These are phyloP conservation scores for Cololabis saira DNA, from an alignment of 2,113 vertebrate species.

Conservation along the genomic window DNA sequence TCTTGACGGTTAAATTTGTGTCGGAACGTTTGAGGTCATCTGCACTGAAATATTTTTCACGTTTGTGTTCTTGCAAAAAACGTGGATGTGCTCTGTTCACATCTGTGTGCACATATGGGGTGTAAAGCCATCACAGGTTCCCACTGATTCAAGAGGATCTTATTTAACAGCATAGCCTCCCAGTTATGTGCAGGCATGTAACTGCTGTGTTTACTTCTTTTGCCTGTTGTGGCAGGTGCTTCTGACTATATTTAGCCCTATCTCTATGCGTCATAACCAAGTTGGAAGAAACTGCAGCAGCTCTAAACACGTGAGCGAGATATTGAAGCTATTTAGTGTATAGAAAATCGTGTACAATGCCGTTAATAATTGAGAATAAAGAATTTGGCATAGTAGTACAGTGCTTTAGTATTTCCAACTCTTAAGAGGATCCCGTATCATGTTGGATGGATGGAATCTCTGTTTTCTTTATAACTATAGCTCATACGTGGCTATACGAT, in stretches of 20 bases:
- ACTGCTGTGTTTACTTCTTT: conserved; percentile 60
- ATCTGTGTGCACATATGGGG: conserved; percentile 11
- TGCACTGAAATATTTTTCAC: too few relatives aligned
- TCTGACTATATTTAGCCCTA: conserved; percentile 79
- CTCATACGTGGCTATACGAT: not conserved
- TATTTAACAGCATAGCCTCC: conserved; percentile 12
- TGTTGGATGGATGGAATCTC: not conserved
- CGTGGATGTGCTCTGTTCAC: not conserved
- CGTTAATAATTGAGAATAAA: conserved; percentile 24
- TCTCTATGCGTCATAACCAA: conserved; percentile 76
- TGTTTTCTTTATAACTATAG: too few relatives aligned
- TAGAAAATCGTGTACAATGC: conserved; percentile 1
- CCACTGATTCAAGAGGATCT: conserved; percentile 12
- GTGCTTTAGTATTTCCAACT: not conserved
- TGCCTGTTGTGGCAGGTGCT: conserved; percentile 67
- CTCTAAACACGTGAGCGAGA: conserved; percentile 52
- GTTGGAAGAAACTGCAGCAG: conserved; percentile 73
- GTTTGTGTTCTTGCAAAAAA: not conserved
- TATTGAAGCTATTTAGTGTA: conserved; percentile 49
- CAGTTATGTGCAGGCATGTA: conserved; percentile 30
- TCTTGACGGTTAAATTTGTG: not conserved
- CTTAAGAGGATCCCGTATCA: not conserved
- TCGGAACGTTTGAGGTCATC: not conserved
- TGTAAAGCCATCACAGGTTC: conserved; percentile 16
- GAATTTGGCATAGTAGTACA: not conserved